Base-by-base conservation (phyloP, 2,797 vertebrate species). In the Pseudochromis fuscus region DNA sequence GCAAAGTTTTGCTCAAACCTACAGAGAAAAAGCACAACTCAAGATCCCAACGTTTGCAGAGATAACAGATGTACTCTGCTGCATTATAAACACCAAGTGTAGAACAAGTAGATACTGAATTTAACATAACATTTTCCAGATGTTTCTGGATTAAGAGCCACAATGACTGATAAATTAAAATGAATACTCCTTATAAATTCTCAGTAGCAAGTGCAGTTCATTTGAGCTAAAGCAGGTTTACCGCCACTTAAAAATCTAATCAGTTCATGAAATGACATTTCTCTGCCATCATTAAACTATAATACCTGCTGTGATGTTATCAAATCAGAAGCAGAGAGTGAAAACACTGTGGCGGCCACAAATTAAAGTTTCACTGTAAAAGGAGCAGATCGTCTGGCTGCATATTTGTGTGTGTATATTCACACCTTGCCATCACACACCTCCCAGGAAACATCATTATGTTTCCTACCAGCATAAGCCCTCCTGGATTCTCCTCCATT, bases 391-490 rank as follows among this genome's bases (percentile, higher is more conserved):
- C 24, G 25, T 51, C 37, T 28, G 16, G 30, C 16, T 42, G 45
- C 45, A 33, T 21, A 9, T n/a, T 42, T 42, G 40, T 42, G 4
- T 21, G 11, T 51, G 53, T 40, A 33, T 33, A 42, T 23, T 58
- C 5, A 57, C 52, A 48, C 12, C 9, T 24, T 24, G 28, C 24
- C 42, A 44, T 50, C 51, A 7, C 44, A 33, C 58, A 58, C n/a
- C 48, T 61, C 28, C 27, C 24, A 38, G 18, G 45, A 18, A 62
- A n/a, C 19, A 15, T 44, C 40, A 37, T 62, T n/a, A 68, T 7
- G 3, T 7, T 57, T 28, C 4, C 30, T 10, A 33, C 11, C 27
- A 62, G 42, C 57, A 40, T 2, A 15, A 38, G 7, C 13, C 5
- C 0, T 5, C 42, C 44, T 12, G 25, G n/a, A 56, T 4, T 45